These are phyloP conservation scores for Acanthoscelides obtectus DNA, from an alignment of 2,888 invertebrate genomes.

Conservation along the genomic window DNA sequence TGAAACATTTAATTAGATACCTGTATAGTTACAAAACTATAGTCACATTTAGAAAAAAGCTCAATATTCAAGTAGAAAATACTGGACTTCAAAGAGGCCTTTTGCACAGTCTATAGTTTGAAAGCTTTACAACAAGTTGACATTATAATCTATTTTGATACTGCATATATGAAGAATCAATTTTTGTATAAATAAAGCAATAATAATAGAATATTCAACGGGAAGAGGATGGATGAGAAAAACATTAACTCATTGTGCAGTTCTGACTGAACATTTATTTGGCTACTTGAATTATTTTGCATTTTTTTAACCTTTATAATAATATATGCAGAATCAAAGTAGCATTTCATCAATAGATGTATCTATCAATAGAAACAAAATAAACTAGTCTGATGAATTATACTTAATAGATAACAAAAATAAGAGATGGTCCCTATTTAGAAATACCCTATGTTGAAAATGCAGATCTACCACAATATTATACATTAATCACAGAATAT, in stretches of 20 bases:
- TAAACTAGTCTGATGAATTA: no score
- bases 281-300: no score
- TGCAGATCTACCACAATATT: background rate
- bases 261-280: no score
- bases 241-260: no score
- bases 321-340: no score
- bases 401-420: background rate
- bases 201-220: no score
- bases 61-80: background rate
- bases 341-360: no score
- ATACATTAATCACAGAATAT: background rate
- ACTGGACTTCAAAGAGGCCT: background rate
- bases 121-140: background rate
- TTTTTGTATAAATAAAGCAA: no score
- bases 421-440: background rate
- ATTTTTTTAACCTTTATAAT: no score
- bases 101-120: background rate
- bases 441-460: background rate
- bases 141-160: background rate
- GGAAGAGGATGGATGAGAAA: no score
- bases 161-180: no score
- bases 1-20: background rate
- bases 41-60: background rate
- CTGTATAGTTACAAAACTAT: background rate
- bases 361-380: no score